Evolutionary conservation across 1,140 invertebrate genomes (phyloP).

Genomic region (Ruditapes philippinarum): DNA sequence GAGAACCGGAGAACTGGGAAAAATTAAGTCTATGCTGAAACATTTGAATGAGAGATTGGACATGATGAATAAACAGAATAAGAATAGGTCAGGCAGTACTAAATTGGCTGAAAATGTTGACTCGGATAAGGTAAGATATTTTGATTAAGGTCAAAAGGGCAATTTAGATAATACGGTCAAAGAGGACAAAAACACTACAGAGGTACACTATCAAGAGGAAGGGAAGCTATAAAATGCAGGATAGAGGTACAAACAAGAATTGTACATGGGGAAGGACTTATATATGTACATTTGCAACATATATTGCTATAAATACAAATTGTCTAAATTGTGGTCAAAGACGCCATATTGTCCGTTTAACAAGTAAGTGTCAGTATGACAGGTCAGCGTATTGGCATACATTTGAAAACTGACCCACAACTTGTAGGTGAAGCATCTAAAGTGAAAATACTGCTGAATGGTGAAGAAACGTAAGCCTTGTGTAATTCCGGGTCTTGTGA

Average conservation of each 20-base stretch:
- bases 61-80: background rate
- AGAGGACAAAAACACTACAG: background rate
- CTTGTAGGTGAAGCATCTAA: too few species aligned
- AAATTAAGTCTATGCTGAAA: background rate
- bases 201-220: background rate
- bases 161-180: too few species aligned
- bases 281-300: too few species aligned
- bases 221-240: background rate
- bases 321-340: too few species aligned
- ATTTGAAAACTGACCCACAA: too few species aligned
- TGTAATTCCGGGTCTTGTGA: too few species aligned
- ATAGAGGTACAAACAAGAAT: background rate
- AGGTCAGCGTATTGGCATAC: too few species aligned
- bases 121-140: background rate
- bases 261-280: background rate
- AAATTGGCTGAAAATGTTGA: background rate
- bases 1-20: background rate
- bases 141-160: background rate
- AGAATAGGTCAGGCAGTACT: background rate
- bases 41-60: background rate
- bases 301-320: too few species aligned
- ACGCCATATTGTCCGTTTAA: slow-evolving; percentile 23
- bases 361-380: too few species aligned
- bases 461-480: background rate
- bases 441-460: background rate